Percentiles rank a stretch among this genome's conserved stretches.
phyloP scores from a whole-genome alignment of 2,113 vertebrate species.

The Lophotis ruficrista region DNA sequence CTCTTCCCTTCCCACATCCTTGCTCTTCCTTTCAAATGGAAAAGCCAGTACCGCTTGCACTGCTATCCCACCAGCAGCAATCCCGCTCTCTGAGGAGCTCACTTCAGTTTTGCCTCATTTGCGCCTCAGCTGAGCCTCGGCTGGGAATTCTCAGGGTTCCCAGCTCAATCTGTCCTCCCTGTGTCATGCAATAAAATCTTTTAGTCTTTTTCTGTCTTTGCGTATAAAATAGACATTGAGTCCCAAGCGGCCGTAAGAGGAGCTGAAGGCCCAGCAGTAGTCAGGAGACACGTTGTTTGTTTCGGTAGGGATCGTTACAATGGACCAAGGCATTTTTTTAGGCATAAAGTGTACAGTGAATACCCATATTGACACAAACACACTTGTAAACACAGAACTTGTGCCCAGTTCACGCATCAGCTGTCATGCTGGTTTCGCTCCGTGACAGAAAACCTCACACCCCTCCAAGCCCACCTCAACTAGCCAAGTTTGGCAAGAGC shows the following conservation, averaged over 20 bases:
- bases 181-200: not conserved
- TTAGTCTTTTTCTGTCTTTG: not conserved
- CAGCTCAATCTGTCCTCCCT: not conserved
- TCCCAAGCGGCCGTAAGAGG: not conserved
- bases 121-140: not conserved
- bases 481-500: not conserved
- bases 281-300: not conserved
- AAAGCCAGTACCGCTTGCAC: conserved; percentile 22
- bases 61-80: not conserved
- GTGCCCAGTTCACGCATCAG: fast-evolving
- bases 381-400: fast-evolving
- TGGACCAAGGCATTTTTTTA: not conserved
- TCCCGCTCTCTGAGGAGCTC: not conserved
- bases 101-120: conserved; percentile 39
- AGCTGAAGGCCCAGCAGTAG: not conserved
- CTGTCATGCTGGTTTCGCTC: not conserved
- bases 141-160: conserved; percentile 21
- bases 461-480: not conserved
- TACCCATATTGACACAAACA: fast-evolving
- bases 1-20: conserved; percentile 57
- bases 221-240: not conserved
- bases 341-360: fast-evolving
- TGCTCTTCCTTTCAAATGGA: conserved; percentile 57
- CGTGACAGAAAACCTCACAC: not conserved
- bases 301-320: not conserved